Percentiles rank a stretch among this genome's conserved stretches.
phyloP scores from a whole-genome alignment of 1,140 invertebrate species.

The Orius insidiosus region DNA sequence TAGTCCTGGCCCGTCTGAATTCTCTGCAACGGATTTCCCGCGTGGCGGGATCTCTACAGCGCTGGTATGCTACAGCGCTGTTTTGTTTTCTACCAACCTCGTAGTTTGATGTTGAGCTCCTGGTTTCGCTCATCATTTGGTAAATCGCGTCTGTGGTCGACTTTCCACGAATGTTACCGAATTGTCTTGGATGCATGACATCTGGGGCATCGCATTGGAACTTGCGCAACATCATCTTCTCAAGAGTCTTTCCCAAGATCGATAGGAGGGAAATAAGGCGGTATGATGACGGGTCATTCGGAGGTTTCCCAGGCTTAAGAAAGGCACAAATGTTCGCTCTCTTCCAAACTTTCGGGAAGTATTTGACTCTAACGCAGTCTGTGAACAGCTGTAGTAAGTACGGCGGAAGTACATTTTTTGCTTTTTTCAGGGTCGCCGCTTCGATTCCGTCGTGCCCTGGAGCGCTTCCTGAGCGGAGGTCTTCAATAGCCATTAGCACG shows the following conservation, averaged over 20 bases:
- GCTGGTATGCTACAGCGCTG: too few species aligned
- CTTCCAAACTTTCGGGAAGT: constrained; percentile 6
- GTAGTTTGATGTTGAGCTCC: not conserved
- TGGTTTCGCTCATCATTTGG: not conserved
- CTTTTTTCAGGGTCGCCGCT: too few species aligned
- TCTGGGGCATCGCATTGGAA: too few species aligned
- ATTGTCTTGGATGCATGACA: not conserved
- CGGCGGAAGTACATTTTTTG: too few species aligned
- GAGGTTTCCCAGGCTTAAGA: constrained; percentile 2
- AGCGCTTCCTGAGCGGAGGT: too few species aligned
- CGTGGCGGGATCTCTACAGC: not conserved
- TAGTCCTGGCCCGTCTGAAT: not conserved
- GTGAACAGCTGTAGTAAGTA: too few species aligned
- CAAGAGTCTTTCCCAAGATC: too few species aligned
- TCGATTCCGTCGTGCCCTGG: too few species aligned
- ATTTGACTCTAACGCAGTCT: not conserved
- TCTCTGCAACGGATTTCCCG: not conserved
- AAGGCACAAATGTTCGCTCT: not conserved
- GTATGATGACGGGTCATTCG: not conserved
- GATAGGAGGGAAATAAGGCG: too few species aligned
- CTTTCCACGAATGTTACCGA: not conserved
- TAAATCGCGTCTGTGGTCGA: not conserved
- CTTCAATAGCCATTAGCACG: too few species aligned
- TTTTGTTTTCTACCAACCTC: too few species aligned
- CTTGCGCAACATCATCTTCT: not conserved